Base-by-base conservation (phyloP, 2,113 vertebrate genomes). In the Scomber colias region DNA sequence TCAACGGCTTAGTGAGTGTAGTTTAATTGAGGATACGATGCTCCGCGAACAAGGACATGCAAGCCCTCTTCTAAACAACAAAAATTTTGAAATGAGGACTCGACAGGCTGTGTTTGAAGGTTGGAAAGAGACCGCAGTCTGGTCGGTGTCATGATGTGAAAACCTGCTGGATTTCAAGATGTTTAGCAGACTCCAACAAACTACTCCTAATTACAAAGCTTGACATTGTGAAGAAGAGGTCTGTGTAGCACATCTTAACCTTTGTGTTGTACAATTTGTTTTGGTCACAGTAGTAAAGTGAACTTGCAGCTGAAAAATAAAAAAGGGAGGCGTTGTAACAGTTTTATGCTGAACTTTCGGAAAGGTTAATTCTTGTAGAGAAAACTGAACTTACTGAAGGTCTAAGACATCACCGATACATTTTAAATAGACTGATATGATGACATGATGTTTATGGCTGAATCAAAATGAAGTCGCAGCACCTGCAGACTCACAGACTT, bases 1-100 rank as follows among this genome's bases (percentile, higher is more conserved):
- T 77, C 63, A 79, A 79, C 24, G 15, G 87, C 84, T 89, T 88
- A 86, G 79, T 35, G 49, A 31, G 44, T 62, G 53, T 21, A 65
- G 64, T 82, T 85, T 85, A 85, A 87, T 88, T 86, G 79, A 82
- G 82, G 71, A 89, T 83, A 79, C 27, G 2, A 66, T 44, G 71
- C 51, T 83, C 30, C 19, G 71, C 55, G 24, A 71, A 65, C 71
- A 72, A 72, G 67, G 73, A 65, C 66, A 70, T 57, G 71, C 30
- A 31, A 53, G 45, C 56, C 69, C 64, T 65, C 40, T 40, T 44
- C 48, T 2, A 50, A 68, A 79, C n/a, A 82, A 77, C 71, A 60
- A 71, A 59, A 69, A 63, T 50, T 65, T 75, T 2, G 19, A 76
- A 79, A 46, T 35, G 61, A 61, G 64, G 71, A 79, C 62, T 86